Conservation (phyloP, 2,888 invertebrate species). For the Leptinotarsa rubiginosa region DNA sequence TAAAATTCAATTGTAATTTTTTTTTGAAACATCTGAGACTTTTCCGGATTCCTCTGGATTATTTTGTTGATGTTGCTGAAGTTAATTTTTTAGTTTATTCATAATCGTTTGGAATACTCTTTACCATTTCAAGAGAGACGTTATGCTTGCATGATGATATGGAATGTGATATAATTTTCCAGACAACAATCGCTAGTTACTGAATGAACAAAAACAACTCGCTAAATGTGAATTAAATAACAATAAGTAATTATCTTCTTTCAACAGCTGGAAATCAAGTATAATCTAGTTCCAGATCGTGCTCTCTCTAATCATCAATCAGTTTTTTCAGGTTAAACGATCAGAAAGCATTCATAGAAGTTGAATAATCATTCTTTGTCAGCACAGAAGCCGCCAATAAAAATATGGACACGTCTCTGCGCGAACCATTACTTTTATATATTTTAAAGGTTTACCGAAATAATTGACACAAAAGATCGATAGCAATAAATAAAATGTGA, state of each 20-base stretch:
- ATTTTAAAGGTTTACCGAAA: slow-evolving; percentile 49
- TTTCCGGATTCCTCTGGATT: too few species aligned
- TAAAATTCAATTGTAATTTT: too few species aligned
- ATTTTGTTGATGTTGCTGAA: too few species aligned
- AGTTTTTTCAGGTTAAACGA: slow-evolving; percentile 10
- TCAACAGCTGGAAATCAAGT: neutral
- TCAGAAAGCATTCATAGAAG: slow-evolving; percentile 11
- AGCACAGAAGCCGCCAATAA: slow-evolving; percentile 31
- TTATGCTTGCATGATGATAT: too few species aligned
- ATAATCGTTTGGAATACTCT: too few species aligned
- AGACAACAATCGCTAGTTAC: neutral
- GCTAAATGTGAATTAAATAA: neutral
- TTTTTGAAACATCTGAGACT: too few species aligned
- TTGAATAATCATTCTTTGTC: slow-evolving; percentile 19
- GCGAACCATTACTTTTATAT: slow-evolving; percentile 42
- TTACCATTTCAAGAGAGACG: too few species aligned
- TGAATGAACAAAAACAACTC: slow-evolving; percentile 7
- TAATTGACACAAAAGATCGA: slow-evolving; percentile 58
- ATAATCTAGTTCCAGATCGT: neutral
- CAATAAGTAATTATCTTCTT: neutral
- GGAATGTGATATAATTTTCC: too few species aligned
- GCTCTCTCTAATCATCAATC: slow-evolving; percentile 1
- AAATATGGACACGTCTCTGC: slow-evolving; percentile 37
- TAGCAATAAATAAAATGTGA: slow-evolving; percentile 58
- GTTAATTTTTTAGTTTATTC: too few species aligned